Evolutionary conservation across 1,140 invertebrate species (phyloP), one percentile per base, ranked within the genome.

Genomic region (Gonioctena quinquepunctata): DNA sequence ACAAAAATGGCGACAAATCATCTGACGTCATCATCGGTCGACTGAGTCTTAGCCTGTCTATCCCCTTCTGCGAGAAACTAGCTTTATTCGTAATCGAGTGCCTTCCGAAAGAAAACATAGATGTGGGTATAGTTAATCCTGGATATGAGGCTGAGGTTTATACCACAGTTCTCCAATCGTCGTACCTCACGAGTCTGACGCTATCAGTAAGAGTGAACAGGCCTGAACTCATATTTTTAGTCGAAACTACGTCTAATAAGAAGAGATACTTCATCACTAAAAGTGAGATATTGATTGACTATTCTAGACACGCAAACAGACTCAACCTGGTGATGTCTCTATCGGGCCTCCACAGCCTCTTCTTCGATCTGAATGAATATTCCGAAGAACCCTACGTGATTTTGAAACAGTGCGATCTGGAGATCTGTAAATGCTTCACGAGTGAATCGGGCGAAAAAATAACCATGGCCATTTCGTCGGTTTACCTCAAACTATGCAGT

Each of bases 201-300:
- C 81, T 93, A 71, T 92, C 91, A 1, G 81, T 92, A 11, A 87
- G 91, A 76, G 87, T 93, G 69, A 88, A 92, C 49, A 90, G 92
- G 74, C 93, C 93, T 11, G 93, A 95, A 81, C 85, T 96, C 23
- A 90, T 94, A 79, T 84, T 95, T 57, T 91, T 92, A 76, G 90
- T 90, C 11, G 90, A 91, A 76, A 85, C 89, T 4, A 88, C 87
- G 23, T 88, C 88, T 16, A 86, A 86, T n/a, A 88, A 90, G 67
- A 89, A 90, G n/a, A 88, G 91, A 72, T 89, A 92, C 18, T 84
- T 94, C 49, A 86, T 94, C 4, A 84, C 94, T 1, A 86, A 92
- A 81, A 89, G 90, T 5, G 92, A 94, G 82, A 84, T 94, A 1
- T 85, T 90, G 5, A 85, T 93, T 3, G 93, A 94, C 76, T 93